Evolutionary conservation across 2,888 invertebrate genomes (phyloP).

Genomic region (Nezara viridula): DNA sequence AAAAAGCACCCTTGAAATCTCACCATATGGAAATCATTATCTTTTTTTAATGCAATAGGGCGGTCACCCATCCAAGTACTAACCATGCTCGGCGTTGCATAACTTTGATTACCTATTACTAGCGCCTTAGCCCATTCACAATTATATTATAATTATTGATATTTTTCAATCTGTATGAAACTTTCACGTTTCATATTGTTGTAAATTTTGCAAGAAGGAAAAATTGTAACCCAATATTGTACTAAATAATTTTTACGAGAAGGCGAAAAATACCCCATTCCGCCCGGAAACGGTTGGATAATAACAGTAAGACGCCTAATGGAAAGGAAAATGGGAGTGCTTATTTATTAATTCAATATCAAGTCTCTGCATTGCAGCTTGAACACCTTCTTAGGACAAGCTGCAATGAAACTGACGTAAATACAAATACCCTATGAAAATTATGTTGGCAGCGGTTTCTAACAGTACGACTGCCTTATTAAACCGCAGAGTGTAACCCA

Average conservation of each 20-base stretch:
- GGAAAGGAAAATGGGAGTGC: neutral
- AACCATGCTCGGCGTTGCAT: too few relatives aligned
- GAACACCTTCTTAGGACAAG: neutral
- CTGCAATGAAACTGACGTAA: slow-evolving; percentile 26
- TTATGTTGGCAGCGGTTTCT: neutral
- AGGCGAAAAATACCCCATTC: neutral
- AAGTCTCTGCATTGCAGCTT: slow-evolving; percentile 39
- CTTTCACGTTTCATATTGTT: neutral
- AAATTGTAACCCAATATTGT: neutral
- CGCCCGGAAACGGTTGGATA: neutral
- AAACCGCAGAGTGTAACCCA: neutral
- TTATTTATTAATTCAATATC: slow-evolving; percentile 46
- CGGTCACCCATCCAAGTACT: too few relatives aligned
- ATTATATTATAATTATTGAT: too few relatives aligned
- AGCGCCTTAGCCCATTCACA: too few relatives aligned
- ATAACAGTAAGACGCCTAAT: slow-evolving; percentile 34
- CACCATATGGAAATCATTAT: too few relatives aligned
- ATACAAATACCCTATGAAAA: neutral
- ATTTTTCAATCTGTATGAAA: too few relatives aligned
- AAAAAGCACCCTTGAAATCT: too few relatives aligned
- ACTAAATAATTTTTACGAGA: neutral
- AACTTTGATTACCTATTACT: too few relatives aligned
- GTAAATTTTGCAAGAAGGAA: too few relatives aligned
- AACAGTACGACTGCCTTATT: neutral
- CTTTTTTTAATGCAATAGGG: too few relatives aligned